phyloP scores from a whole-genome alignment of 2,113 vertebrate genomes.

The Microcebus griseorufus region DNA sequence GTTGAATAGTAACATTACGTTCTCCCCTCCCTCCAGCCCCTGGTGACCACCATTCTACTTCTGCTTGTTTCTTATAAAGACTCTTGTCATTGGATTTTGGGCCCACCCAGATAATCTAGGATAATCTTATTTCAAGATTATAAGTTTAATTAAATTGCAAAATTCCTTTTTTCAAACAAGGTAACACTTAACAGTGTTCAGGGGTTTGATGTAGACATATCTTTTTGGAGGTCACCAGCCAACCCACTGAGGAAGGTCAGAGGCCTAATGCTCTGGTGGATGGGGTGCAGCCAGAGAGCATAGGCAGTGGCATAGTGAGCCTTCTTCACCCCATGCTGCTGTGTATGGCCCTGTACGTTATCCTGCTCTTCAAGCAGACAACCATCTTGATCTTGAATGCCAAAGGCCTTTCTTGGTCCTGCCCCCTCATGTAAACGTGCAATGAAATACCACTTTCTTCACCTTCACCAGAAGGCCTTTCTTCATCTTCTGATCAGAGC shows the following conservation, averaged over 20 bases:
- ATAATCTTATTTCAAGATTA: background rate
- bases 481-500: background rate
- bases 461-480: background rate
- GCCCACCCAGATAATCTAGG: background rate
- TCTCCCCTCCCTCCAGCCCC: background rate
- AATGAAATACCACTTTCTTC: background rate
- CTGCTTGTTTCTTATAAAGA: background rate
- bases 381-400: background rate
- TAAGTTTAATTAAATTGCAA: background rate
- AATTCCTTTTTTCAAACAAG: background rate
- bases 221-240: background rate
- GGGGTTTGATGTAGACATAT: background rate
- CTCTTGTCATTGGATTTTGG: background rate
- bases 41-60: background rate
- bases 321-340: background rate
- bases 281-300: background rate
- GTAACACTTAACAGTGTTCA: background rate
- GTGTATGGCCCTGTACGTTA: rapidly evolving
- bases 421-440: background rate
- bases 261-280: background rate
- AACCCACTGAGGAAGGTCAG: background rate
- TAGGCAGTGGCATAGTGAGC: background rate
- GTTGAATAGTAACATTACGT: background rate
- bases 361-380: background rate
- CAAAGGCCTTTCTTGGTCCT: background rate